A percentile compares a stretch with the other conserved stretches of the same genome.
phyloP scores from a whole-genome alignment of 2,113 vertebrate species.

The Pycnonotus jocosus region DNA sequence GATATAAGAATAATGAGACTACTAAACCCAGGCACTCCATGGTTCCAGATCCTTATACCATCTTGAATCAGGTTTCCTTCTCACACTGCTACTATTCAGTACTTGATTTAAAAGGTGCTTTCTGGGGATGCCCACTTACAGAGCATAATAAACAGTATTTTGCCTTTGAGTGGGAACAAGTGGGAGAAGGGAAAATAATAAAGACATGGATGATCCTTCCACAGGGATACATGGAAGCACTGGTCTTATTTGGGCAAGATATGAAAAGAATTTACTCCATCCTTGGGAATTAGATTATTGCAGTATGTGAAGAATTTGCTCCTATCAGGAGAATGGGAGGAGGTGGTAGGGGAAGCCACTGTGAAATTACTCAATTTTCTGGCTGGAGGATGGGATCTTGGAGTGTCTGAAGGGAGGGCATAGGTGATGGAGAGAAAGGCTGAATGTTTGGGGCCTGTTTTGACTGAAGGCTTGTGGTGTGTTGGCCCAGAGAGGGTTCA shows the following conservation, averaged over 20 bases:
- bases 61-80: background rate
- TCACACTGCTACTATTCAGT: background rate
- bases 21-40: background rate
- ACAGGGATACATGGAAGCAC: background rate
- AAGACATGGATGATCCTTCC: background rate
- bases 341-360: background rate
- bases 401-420: background rate
- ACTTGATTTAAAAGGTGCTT: background rate
- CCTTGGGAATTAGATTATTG: background rate
- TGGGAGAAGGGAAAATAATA: background rate
- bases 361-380: background rate
- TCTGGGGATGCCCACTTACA: background rate
- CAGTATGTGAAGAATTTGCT: background rate
- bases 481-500: background rate
- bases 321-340: background rate
- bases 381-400: background rate
- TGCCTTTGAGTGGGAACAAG: background rate
- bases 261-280: background rate
- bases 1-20: background rate
- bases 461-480: background rate
- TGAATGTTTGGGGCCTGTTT: background rate
- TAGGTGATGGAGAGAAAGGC: background rate
- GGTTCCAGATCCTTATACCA: background rate
- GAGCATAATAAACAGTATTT: background rate
- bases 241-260: background rate